Evolutionary conservation across 1,140 invertebrate genomes (phyloP).

Genomic region (Drosophila pruinosa): DNA sequence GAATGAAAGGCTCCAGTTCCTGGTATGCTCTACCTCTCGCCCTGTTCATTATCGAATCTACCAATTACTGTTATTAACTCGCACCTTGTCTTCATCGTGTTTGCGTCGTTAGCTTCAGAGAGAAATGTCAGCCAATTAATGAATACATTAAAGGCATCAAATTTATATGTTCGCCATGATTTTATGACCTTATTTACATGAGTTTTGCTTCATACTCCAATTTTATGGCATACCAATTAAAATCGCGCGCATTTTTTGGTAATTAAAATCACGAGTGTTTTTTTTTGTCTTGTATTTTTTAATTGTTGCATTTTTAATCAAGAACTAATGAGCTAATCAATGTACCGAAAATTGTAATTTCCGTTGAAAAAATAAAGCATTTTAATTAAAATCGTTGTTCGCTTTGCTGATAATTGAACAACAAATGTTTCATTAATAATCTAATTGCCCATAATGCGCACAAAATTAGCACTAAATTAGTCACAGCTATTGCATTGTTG

Average conservation of each 20-base stretch:
- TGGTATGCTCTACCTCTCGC: background rate
- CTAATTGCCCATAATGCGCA: slow-evolving; percentile 76
- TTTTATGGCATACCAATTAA: slow-evolving; percentile 58
- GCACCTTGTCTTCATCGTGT: slow-evolving; percentile 40
- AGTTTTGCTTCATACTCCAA: background rate
- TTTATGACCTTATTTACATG: slow-evolving; percentile 36
- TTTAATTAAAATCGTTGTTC: slow-evolving; percentile 69
- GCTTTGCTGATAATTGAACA: slow-evolving; percentile 65
- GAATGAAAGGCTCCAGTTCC: background rate
- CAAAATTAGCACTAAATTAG: slow-evolving; percentile 80
- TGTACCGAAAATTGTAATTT: slow-evolving; percentile 66
- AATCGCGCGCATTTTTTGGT: slow-evolving; percentile 35
- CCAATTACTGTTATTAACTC: slow-evolving; percentile 24
- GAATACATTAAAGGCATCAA: background rate
- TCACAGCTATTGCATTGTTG: slow-evolving; percentile 54
- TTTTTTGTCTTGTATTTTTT: slow-evolving; percentile 28
- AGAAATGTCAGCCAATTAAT: slow-evolving; percentile 25
- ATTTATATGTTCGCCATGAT: slow-evolving; percentile 5
- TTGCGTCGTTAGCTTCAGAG: background rate
- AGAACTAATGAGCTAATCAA: slow-evolving; percentile 72
- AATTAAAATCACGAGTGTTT: slow-evolving; percentile 56
- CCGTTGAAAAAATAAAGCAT: slow-evolving; percentile 37
- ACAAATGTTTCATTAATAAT: slow-evolving; percentile 80
- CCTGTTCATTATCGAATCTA: slow-evolving; percentile 33
- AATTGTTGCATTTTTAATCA: slow-evolving; percentile 75